Conservation (phyloP, 2,888 invertebrate genomes). For the Melolontha melolontha region DNA sequence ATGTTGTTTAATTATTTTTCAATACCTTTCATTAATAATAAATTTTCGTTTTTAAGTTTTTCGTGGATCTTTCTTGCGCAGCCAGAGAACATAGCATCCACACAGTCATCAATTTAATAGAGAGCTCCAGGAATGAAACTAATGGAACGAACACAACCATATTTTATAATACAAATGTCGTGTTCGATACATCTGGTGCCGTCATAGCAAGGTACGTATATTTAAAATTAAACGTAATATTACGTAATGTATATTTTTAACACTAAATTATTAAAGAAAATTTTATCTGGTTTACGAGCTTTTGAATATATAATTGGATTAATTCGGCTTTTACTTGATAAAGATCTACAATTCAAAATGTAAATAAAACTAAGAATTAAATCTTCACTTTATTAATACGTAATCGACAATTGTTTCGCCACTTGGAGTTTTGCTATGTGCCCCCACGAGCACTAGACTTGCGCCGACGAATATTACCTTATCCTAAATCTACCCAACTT, state of each 20-base stretch:
- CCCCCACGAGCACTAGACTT: too few species aligned
- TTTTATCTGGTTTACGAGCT: too few species aligned
- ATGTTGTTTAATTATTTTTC: background rate
- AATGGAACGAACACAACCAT: conserved; percentile 60
- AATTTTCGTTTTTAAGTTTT: conserved; percentile 35
- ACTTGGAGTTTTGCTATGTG: too few species aligned
- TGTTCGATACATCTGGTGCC: conserved; percentile 77
- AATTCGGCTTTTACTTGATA: too few species aligned
- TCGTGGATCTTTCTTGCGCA: conserved; percentile 68
- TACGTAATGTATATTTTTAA: background rate
- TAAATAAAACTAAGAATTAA: too few species aligned
- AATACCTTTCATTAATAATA: background rate
- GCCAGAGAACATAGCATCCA: conserved; percentile 73
- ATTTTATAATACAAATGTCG: conserved; percentile 83
- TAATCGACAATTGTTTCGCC: too few species aligned
- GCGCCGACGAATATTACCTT: too few species aligned
- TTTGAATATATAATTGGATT: too few species aligned
- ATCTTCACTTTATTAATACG: too few species aligned
- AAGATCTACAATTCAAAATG: too few species aligned
- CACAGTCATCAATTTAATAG: conserved; percentile 78
- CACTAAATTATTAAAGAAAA: too few species aligned
- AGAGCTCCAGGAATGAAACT: conserved; percentile 65
- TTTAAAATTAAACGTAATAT: background rate
- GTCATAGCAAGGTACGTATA: conserved; percentile 74
- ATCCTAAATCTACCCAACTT: too few species aligned